Base-by-base conservation (phyloP, 2,113 vertebrate species). In the Piprites chloris region DNA sequence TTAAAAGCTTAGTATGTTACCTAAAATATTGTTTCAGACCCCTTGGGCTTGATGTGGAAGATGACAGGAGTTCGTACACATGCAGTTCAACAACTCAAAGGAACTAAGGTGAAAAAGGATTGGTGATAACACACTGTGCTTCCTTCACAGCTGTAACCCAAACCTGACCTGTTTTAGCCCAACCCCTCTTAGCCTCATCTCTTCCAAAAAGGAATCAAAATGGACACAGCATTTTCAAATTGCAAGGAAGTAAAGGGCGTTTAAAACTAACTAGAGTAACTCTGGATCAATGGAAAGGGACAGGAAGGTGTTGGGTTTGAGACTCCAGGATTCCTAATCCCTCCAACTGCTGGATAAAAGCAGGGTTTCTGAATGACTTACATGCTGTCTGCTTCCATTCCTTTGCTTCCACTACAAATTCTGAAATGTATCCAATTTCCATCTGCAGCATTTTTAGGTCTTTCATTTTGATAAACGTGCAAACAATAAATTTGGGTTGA, bases 1-100 rank as follows among this genome's bases (percentile, higher is more conserved):
- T 94, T 67, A 95, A 97, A 98, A 97, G 94, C 91, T 95, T 97
- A 73, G 59, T 77, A 93, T 24, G 35, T 97, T 98, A 98, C 96
- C 97, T 96, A 97, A 97, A 97, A 95, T 95, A 96, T 83, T 94
- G 84, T 93, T 95, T 93, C 35, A 68, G 94, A 93, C 55, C 95
- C 89, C 92, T 96, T 95, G 93, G 97, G 96, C 75, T 97, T 90
- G 89, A 96, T 90, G 80, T 77, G 91, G 85, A 78, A 93, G 94
- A 93, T 87, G 92, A 95, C 85, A 95, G 41, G 74, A 91, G 71
- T 37, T 56, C 53, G 83, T 52, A 85, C 13, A 21, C 56, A 23
- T 53, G 42, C 2, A 20, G 92, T 91, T 63, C 91, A 67, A 26
- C 97, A 92, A 87, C 79, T 52, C 67, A 81, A 33, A 89, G 96